Evolutionary conservation across 2,797 vertebrate genomes (phyloP).

Genomic region (Neoniphon sammara): DNA sequence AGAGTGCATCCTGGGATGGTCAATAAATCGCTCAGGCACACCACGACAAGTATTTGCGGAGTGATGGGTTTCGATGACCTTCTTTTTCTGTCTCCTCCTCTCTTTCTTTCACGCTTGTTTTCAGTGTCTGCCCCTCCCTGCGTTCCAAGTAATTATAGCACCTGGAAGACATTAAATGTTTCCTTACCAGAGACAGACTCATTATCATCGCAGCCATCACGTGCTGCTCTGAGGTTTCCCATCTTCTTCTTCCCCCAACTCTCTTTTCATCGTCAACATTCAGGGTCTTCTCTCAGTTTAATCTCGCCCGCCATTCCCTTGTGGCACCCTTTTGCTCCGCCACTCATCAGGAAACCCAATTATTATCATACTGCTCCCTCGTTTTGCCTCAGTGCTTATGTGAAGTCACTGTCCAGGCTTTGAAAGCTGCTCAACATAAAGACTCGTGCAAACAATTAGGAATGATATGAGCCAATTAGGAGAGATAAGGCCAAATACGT

Average conservation of each 20-base stretch:
- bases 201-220: constrained; percentile 42
- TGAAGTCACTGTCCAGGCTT: constrained; percentile 43
- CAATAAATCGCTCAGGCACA: constrained; percentile 93
- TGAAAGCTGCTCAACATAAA: constrained; percentile 44
- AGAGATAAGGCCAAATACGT: constrained; percentile 87
- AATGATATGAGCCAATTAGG: constrained; percentile 86
- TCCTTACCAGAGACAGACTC: constrained; percentile 43
- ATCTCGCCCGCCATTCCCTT: constrained; percentile 42
- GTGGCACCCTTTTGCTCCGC: constrained; percentile 46
- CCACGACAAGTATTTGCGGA: constrained; percentile 81
- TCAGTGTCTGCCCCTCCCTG: constrained; percentile 2
- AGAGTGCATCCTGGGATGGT: constrained; percentile 85
- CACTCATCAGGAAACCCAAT: constrained; percentile 64
- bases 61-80: constrained; percentile 71
- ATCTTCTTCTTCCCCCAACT: constrained; percentile 1
- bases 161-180: constrained; percentile 61
- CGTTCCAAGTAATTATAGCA: constrained; percentile 62
- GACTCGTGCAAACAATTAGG: constrained; percentile 82
- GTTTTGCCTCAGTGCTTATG: constrained; percentile 41
- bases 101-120: constrained; percentile 32
- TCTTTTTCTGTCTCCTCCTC: constrained; percentile 44
- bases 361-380: constrained; percentile 53
- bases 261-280: constrained; percentile 20
- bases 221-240: constrained; percentile 17
- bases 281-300: constrained; percentile 29